Base-by-base conservation (phyloP, 1,140 invertebrate species). In the Battus philenor region DNA sequence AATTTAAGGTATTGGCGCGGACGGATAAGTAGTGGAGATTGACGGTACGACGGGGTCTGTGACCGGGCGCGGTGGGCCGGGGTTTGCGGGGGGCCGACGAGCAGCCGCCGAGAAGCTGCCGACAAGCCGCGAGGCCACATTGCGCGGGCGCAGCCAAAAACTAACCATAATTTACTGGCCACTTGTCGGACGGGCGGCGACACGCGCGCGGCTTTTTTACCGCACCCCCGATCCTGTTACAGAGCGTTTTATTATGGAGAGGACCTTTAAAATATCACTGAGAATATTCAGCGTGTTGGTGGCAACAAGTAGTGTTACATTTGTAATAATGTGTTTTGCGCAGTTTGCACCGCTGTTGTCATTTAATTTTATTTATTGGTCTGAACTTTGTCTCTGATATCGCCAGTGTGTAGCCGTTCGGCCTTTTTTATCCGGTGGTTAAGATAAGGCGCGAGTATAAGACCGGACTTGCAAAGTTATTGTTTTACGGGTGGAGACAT, bases 141-240 rank as follows among this genome's bases (percentile, higher is more conserved):
- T 81, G 75, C 77, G 68, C 65, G 49, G 70, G 54, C 63, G 70
- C 78, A 64, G 66, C 79, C 82, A 82, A 84, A 86, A 86, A 86
- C 83, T 84, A 84, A 86, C 83, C 80, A 86, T 86, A 83, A 86
- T 85, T 85, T 86, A 86, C 78, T 66, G 71, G 68, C 70, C 68
- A 81, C 78, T 86, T 75, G 80, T 67, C 53, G 57, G 63, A 70
- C 73, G 51, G 62, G 49, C 59, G 72, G 67, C 68, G 74, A 81
- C 77, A 80, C 75, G 79, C 73, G 79, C 77, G 59, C 43, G 38
- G 44, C 59, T 73, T 84, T 38, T 79, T 75, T 69, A 51, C 56
- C 38, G 34, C 44, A 48, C 61, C 59, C 47, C 59, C 54, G 65
- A 74, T 79, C 73, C 73, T 79, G 77, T 80, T 80, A 78, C 72